phyloP scores from a whole-genome alignment of 2,797 vertebrate species.

The Apogon hyalosoma region DNA sequence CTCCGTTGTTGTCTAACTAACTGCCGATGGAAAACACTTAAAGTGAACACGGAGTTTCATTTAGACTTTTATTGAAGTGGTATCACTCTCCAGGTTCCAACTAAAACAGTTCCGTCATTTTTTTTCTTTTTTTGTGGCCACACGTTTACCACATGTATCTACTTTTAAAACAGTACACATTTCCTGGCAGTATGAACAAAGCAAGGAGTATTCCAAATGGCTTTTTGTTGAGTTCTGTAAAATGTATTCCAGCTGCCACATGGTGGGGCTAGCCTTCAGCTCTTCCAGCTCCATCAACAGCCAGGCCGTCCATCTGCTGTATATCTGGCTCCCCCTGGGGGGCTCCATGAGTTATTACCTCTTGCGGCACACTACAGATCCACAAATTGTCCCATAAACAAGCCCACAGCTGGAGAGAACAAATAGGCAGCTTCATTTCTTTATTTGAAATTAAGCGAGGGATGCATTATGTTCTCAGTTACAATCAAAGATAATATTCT shows the following conservation, averaged over 20 bases:
- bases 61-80: not conserved
- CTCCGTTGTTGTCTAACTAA: not conserved
- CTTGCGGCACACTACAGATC: conserved; percentile 29
- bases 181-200: conserved; percentile 15
- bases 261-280: conserved; percentile 74
- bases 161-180: conserved; percentile 13
- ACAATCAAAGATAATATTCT: conserved; percentile 22
- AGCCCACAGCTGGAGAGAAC: conserved; percentile 46
- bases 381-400: conserved; percentile 50
- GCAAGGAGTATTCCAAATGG: conserved; percentile 39
- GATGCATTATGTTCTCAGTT: conserved; percentile 16
- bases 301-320: conserved; percentile 60
- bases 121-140: not conserved
- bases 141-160: conserved; percentile 20
- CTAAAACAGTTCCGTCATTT: not conserved
- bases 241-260: conserved; percentile 72
- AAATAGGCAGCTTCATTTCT: conserved; percentile 31
- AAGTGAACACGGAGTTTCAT: not conserved
- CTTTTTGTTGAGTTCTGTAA: conserved; percentile 33
- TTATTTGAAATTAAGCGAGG: not conserved
- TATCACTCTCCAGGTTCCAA: not conserved
- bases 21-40: not conserved
- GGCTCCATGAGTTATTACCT: conserved; percentile 68
- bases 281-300: conserved; percentile 26
- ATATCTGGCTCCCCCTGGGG: conserved; percentile 76